phyloP scores from a whole-genome alignment of 2,797 vertebrate genomes.

The Hydrocynus forskahlii region DNA sequence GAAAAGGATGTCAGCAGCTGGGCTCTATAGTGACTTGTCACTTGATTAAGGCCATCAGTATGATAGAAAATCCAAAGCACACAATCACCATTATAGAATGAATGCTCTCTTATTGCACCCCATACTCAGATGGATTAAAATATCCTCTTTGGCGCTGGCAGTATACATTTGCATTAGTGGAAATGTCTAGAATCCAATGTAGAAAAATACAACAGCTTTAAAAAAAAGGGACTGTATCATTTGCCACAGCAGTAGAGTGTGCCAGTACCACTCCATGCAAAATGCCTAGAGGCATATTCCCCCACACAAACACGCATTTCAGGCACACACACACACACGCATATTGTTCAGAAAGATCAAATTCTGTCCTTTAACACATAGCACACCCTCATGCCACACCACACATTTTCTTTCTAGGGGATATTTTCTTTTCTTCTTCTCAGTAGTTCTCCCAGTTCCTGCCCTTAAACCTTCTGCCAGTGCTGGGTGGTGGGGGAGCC shows the following conservation, averaged over 20 bases:
- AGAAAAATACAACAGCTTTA: slow-evolving; percentile 58
- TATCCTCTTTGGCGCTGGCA: slow-evolving; percentile 45
- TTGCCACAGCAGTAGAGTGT: slow-evolving; percentile 45
- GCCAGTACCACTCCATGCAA: slow-evolving; percentile 48
- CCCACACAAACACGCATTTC: slow-evolving; percentile 11
- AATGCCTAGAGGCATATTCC: slow-evolving; percentile 40
- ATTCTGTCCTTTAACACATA: slow-evolving; percentile 34
- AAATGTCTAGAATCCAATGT: slow-evolving; percentile 63
- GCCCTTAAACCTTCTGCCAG: slow-evolving; percentile 76
- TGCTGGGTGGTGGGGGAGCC: slow-evolving; percentile 63
- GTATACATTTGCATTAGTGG: slow-evolving; percentile 45
- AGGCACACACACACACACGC: slow-evolving; percentile 20
- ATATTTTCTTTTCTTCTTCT: neutral
- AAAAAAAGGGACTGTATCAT: slow-evolving; percentile 51
- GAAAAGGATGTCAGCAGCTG: no score
- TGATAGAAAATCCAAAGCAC: slow-evolving; percentile 15
- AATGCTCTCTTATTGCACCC: slow-evolving; percentile 20
- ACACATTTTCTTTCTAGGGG: slow-evolving; percentile 6
- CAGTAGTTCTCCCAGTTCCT: neutral
- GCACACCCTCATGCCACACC: slow-evolving; percentile 37
- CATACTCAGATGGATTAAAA: slow-evolving; percentile 27
- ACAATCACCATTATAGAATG: neutral
- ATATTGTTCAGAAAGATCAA: slow-evolving; percentile 14
- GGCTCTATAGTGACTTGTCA: neutral
- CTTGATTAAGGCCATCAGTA: slow-evolving; percentile 13